Percentiles rank a stretch among this genome's conserved stretches.
phyloP scores from a whole-genome alignment of 2,113 vertebrate genomes.

The Cyanoderma ruficeps region DNA sequence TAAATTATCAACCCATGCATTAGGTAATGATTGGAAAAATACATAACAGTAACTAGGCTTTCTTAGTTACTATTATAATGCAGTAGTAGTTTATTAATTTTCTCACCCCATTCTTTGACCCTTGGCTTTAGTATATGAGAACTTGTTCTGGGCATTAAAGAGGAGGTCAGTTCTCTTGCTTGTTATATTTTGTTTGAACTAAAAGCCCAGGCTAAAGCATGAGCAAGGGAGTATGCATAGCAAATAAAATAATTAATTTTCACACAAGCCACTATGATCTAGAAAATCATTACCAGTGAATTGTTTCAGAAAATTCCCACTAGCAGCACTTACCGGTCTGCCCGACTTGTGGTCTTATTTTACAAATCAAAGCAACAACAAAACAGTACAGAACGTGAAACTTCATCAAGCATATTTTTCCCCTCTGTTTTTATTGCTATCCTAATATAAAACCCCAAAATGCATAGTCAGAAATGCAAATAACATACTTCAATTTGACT shows the following conservation, averaged over 20 bases:
- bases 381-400: not conserved
- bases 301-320: not conserved
- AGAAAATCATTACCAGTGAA: not conserved
- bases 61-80: not conserved
- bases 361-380: not conserved
- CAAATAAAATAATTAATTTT: not conserved
- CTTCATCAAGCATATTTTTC: not conserved
- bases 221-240: not conserved
- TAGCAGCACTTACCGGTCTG: not conserved
- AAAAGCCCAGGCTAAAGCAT: not conserved
- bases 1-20: not conserved
- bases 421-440: not conserved
- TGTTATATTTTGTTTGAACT: not conserved
- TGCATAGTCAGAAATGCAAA: not conserved
- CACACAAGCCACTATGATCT: not conserved
- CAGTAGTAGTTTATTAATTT: not conserved
- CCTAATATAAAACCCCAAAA: not conserved
- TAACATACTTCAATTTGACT: not conserved
- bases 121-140: not conserved
- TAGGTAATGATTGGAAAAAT: not conserved
- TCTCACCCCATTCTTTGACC: not conserved
- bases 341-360: not conserved
- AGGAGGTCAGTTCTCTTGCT: not conserved
- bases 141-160: not conserved
- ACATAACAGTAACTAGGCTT: not conserved